These are phyloP conservation scores for Cepaea nemoralis DNA, from an alignment of 1,140 invertebrate genomes.

Conservation along the genomic window DNA sequence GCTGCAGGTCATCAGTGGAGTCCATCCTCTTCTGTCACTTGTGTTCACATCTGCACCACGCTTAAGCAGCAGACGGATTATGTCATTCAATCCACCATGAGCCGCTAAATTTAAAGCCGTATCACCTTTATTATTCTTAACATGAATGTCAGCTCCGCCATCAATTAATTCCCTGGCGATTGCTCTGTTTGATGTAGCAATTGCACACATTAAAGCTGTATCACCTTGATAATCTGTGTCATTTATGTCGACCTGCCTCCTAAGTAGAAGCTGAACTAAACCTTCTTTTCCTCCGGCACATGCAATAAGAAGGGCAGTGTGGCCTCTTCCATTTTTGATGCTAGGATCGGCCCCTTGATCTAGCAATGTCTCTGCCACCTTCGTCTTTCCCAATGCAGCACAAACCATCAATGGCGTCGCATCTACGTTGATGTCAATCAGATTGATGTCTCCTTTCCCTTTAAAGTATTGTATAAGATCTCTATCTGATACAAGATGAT, in stretches of 20 bases:
- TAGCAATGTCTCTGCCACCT: neutral
- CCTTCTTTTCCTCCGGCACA: neutral
- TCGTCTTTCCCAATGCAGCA: neutral
- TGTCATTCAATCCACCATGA: constrained; percentile 1
- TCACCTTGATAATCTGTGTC: neutral
- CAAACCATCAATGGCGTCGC: constrained; percentile 12
- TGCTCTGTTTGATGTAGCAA: neutral
- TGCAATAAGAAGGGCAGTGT: constrained; percentile 18
- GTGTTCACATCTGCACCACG: neutral
- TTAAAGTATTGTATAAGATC: neutral
- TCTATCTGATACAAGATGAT: neutral
- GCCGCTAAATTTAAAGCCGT: constrained; percentile 8
- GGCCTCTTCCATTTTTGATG: neutral
- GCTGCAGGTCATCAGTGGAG: constrained; percentile 16
- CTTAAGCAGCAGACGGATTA: neutral
- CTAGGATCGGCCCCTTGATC: neutral
- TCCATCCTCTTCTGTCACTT: constrained; percentile 1
- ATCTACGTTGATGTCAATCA: neutral
- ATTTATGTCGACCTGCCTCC: constrained; percentile 1
- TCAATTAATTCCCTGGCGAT: constrained; percentile 8
- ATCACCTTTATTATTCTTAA: constrained; percentile 14
- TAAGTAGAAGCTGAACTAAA: neutral
- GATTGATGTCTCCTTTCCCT: neutral
- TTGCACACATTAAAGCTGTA: neutral
- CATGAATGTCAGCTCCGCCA: constrained; percentile 19